Evolutionary conservation across 1,140 invertebrate species (phyloP), one percentile per base, ranked within the genome.

Genomic region (Copidosoma floridanum): DNA sequence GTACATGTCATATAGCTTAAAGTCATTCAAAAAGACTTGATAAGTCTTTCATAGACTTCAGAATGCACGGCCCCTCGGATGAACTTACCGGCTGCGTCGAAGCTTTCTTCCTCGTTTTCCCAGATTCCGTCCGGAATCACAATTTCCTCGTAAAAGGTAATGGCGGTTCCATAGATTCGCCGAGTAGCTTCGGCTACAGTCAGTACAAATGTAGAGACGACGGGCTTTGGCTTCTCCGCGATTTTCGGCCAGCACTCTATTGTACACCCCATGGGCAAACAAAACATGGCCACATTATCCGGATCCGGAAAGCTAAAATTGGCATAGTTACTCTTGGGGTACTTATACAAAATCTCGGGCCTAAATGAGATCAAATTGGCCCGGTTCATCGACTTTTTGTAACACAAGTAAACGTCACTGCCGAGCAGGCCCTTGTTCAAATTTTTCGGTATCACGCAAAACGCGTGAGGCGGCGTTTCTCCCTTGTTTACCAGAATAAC

Each of bases 321-420:
- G 57, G 86, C 85, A 57, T 93, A 88, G 79, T 97, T 89, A 50
- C 81, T 81, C 61, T 81, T 85, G 57, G 91, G 94, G 85, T 90
- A 97, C 74, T 89, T 90, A 52, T 76, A 80, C 63, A 91, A 78
- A 74, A 89, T 87, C 71, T 86, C 83, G 74, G 92, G 89, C 78
- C 92, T 91, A 73, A 93, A 94, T 57, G 89, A 88, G 68, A 94
- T 86, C 63, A 91, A 78, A 71, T 89, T 91, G 20, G 92, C 89
- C 72, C 93, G 88, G 78, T 97, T 94, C 91, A 99, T 97, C 46
- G 96, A 97, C 78, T 99, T 99, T 79, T 99, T 99, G 78, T 99
- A 99, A 78, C 97, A 99, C 29, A 99, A 81, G 79, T 88, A 99
- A 10, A 99, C 95, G 81, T 98, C 94, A 68, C 94, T 97, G 26